Evolutionary conservation across 2,888 invertebrate genomes (phyloP).

Genomic region (Pollenia amentaria): DNA sequence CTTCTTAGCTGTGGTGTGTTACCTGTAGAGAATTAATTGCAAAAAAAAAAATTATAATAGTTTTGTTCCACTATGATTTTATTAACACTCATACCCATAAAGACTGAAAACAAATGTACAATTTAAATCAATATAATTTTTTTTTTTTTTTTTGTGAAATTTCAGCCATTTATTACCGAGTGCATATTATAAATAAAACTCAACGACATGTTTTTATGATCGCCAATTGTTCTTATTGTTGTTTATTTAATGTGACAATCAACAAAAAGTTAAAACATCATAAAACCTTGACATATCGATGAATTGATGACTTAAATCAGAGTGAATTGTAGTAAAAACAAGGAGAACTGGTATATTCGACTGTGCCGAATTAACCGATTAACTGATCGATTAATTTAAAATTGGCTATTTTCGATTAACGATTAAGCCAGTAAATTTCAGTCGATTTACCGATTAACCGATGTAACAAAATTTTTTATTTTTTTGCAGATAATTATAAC

Average conservation of each 20-base stretch:
- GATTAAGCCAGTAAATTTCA: too few species aligned
- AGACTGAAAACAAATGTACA: not conserved
- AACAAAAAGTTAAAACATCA: slow-evolving; percentile 7
- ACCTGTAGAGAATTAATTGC: not conserved
- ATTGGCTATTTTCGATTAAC: too few species aligned
- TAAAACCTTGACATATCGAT: slow-evolving; percentile 34
- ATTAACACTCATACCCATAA: not conserved
- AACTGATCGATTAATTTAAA: too few species aligned
- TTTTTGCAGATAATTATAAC: too few species aligned
- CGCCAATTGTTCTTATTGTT: not conserved
- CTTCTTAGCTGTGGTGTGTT: not conserved
- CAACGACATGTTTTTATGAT: not conserved
- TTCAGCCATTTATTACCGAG: slow-evolving; percentile 4
- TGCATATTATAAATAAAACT: not conserved
- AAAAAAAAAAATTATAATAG: not conserved
- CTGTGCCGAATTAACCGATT: too few species aligned
- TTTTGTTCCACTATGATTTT: not conserved
- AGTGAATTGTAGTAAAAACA: not conserved
- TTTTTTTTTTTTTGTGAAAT: not conserved
- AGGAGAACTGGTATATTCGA: too few species aligned
- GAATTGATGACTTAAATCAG: slow-evolving; percentile 15
- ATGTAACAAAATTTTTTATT: too few species aligned
- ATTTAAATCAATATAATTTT: slow-evolving; percentile 4
- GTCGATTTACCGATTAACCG: too few species aligned
- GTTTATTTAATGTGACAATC: slow-evolving; percentile 34